Evolutionary conservation across 1,140 invertebrate genomes (phyloP).

Genomic region (Caenorhabditis tropicalis): DNA sequence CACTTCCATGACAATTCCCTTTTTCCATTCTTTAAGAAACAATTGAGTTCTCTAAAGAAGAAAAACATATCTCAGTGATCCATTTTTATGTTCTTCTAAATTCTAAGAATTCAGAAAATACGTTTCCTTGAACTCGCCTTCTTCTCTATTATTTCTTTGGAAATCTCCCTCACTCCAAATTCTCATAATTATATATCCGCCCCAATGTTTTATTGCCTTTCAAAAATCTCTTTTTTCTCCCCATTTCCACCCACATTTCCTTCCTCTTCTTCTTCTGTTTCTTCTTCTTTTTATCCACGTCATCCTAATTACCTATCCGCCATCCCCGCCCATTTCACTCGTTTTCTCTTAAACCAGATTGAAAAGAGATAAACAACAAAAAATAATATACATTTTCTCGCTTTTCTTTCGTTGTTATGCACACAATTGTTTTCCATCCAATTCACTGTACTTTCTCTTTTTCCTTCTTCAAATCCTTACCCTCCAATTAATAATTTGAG

Average conservation of each 20-base stretch:
- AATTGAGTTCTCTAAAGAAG: no score
- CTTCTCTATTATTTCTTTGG: background rate
- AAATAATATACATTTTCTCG: background rate
- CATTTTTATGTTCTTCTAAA: no score
- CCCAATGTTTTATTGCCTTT: background rate
- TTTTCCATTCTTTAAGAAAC: no score
- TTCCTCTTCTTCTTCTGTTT: background rate
- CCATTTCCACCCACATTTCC: background rate
- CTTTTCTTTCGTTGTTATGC: background rate
- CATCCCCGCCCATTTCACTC: background rate
- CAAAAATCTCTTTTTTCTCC: background rate
- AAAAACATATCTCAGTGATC: no score
- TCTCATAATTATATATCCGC: background rate
- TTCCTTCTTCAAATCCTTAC: no score
- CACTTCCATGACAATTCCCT: background rate
- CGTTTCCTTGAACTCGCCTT: background rate
- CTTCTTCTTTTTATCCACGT: background rate
- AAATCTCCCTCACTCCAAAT: background rate
- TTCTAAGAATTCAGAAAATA: background rate
- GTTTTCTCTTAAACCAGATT: background rate
- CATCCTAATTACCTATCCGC: background rate
- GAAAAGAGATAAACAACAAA: background rate
- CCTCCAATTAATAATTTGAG: no score
- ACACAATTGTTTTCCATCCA: background rate
- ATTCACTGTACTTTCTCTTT: no score